phyloP scores from a whole-genome alignment of 37 sponge, comb jelly and placozoan genomes.

The Ephydatia muelleri region DNA sequence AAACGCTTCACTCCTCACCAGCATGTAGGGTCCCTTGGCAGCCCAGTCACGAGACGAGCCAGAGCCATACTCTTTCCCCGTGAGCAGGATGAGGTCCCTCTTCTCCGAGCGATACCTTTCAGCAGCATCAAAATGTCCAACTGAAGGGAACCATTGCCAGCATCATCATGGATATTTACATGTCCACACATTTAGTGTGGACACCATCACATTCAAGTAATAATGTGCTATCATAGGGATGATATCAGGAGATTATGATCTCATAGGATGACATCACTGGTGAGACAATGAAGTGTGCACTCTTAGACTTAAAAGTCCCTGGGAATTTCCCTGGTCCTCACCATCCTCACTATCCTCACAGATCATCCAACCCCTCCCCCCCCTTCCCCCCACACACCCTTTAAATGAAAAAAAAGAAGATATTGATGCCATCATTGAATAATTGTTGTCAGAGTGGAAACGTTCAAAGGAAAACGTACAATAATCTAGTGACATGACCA shows the following conservation, averaged over 20 bases:
- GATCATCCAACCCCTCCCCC: not conserved
- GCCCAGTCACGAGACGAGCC: slow-evolving; percentile 95
- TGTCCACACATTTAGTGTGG: too few species aligned
- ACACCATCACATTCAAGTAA: not conserved
- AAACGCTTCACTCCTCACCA: slow-evolving; percentile 53
- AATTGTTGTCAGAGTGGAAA: too few species aligned
- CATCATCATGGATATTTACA: too few species aligned
- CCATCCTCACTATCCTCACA: too few species aligned
- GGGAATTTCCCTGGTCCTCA: too few species aligned
- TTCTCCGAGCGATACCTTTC: slow-evolving; percentile 71
- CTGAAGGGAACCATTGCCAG: too few species aligned
- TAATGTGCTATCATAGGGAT: not conserved
- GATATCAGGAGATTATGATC: not conserved
- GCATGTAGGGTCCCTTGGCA: slow-evolving; percentile 92
- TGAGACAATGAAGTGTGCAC: too few species aligned
- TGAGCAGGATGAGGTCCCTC: slow-evolving; percentile 64
- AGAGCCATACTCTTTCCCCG: slow-evolving; percentile 95
- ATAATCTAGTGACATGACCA: too few species aligned
- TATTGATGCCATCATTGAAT: too few species aligned
- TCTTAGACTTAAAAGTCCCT: too few species aligned
- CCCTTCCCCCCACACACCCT: not conserved
- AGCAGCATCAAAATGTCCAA: slow-evolving; percentile 95
- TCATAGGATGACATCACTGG: not conserved
- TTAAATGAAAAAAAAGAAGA: too few species aligned
- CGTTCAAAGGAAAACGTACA: too few species aligned